Evolutionary conservation across 2,797 vertebrate species (phyloP).

Genomic region (Stomatorhinus walkeri): DNA sequence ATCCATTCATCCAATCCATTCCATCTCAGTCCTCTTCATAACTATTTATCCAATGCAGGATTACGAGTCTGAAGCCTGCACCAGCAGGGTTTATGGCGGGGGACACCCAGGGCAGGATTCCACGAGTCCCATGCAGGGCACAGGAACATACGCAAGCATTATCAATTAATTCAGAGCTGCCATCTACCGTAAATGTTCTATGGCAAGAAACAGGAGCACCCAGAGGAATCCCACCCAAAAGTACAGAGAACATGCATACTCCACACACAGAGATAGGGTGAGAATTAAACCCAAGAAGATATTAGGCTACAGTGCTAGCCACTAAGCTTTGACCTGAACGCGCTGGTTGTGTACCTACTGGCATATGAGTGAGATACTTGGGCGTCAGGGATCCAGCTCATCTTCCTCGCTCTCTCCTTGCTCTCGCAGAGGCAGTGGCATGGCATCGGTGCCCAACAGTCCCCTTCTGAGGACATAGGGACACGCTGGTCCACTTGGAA

Average conservation of each 20-base stretch:
- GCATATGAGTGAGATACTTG: neutral
- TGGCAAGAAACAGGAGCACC: neutral
- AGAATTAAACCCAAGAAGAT: neutral
- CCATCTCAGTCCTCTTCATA: neutral
- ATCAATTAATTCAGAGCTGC: neutral
- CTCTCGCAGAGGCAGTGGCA: conserved; percentile 46
- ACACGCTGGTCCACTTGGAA: conserved; percentile 65
- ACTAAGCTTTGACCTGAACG: neutral
- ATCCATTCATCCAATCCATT: neutral
- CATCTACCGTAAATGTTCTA: neutral
- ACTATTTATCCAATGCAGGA: neutral
- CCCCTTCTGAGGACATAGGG: conserved; percentile 71
- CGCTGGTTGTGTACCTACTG: neutral
- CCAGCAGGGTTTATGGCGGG: neutral
- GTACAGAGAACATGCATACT: neutral
- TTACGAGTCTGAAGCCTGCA: neutral
- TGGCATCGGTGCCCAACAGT: conserved; percentile 59
- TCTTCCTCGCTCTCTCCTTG: conserved; percentile 39
- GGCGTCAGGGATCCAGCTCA: conserved; percentile 27
- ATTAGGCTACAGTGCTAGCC: neutral
- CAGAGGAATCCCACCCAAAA: neutral
- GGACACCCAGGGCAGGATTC: neutral
- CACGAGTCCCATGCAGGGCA: neutral
- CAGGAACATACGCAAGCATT: neutral
- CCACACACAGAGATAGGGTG: neutral